Percentiles rank a stretch among this genome's conserved stretches.
Evolutionary conservation across 2,888 invertebrate species (phyloP).

Genomic region (Notocelia uddmanniana): DNA sequence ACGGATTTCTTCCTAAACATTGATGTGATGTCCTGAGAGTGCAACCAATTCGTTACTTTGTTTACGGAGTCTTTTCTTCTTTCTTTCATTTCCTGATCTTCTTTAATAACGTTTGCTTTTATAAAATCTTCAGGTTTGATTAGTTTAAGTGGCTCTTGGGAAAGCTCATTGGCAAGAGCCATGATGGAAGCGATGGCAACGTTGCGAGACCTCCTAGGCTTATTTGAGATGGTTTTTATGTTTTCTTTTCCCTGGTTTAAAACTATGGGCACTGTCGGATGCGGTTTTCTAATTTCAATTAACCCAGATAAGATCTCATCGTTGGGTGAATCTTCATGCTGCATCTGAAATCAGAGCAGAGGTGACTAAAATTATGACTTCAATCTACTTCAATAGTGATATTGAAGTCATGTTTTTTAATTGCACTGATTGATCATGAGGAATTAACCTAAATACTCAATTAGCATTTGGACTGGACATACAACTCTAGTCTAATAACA

Average conservation of each 20-base stretch:
- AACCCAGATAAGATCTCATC: conserved; percentile 17
- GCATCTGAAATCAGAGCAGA: conserved; percentile 57
- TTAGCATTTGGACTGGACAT: no score
- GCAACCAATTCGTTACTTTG: conserved; percentile 40
- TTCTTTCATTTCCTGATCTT: background rate
- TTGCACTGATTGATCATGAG: no score
- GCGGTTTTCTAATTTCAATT: conserved; percentile 48
- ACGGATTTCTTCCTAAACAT: conserved; percentile 36
- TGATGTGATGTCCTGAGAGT: conserved; percentile 6
- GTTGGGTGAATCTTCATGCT: conserved; percentile 47
- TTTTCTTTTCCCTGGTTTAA: conserved; percentile 43
- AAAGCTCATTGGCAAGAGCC: background rate
- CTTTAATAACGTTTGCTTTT: conserved; percentile 1
- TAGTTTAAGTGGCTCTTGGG: conserved; percentile 12
- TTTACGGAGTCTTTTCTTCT: conserved; percentile 25
- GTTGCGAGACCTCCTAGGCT: conserved; percentile 27
- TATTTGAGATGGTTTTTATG: conserved; percentile 46
- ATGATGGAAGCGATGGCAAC: conserved; percentile 34
- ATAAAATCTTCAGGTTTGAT: conserved; percentile 33
- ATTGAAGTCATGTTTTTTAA: no score
- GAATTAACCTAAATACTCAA: no score
- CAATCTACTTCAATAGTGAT: no score
- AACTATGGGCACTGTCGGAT: no score
- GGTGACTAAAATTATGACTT: background rate
- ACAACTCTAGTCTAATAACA: no score